phyloP scores from a whole-genome alignment of 2,797 vertebrate genomes.

The Uromys caudimaculatus region DNA sequence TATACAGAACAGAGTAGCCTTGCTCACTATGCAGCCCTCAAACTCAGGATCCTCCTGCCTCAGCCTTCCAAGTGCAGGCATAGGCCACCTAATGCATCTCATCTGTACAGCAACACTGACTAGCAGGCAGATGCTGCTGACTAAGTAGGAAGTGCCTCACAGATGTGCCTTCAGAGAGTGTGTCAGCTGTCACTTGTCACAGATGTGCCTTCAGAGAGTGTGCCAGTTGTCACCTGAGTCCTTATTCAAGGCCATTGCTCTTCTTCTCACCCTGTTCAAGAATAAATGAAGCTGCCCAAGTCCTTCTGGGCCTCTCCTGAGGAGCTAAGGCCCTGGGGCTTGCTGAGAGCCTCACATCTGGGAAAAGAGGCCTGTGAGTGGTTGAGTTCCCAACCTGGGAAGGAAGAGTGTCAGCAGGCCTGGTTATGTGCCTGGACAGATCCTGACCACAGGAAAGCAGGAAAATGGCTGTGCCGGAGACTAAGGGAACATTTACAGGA shows the following conservation, averaged over 20 bases:
- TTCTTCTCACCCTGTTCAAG: background rate
- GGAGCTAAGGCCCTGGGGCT: background rate
- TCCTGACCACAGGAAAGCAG: background rate
- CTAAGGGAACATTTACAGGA: background rate
- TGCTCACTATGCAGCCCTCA: background rate
- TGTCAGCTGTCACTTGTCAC: background rate
- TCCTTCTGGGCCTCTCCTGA: background rate
- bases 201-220: slow-evolving; percentile 1
- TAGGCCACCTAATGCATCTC: no score
- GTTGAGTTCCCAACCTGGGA: background rate
- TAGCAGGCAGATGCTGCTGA: background rate
- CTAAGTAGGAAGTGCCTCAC: background rate
- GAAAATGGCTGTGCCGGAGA: background rate
- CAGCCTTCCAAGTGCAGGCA: background rate
- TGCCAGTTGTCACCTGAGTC: slow-evolving; percentile 26
- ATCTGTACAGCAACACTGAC: background rate
- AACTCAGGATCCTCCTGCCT: background rate
- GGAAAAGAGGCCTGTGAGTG: background rate
- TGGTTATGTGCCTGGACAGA: background rate
- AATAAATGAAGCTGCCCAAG: background rate
- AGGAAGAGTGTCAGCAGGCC: background rate
- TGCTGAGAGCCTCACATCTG: background rate
- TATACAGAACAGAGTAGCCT: background rate
- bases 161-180: slow-evolving; percentile 8
- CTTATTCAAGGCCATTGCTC: background rate